Conservation (phyloP, 2,113 vertebrate genomes). For the Pachypanchax playfairii region DNA sequence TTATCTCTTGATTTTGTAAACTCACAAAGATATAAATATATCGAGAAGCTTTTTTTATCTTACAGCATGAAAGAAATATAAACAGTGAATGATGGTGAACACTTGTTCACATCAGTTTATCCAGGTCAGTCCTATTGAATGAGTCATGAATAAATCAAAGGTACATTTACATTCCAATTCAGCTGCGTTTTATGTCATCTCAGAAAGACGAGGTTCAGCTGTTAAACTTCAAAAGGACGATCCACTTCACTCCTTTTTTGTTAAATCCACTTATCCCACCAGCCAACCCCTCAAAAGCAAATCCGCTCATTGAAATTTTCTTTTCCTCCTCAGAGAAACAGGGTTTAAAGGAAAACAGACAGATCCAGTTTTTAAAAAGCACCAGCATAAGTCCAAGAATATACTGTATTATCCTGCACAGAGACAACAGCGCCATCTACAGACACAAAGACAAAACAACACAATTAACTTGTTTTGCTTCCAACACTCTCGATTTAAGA, state of each 20-base stretch:
- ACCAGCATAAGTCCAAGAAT: too few species aligned
- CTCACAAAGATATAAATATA: slow-evolving; percentile 8
- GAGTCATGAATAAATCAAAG: slow-evolving; percentile 71
- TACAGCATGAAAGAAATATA: slow-evolving; percentile 3
- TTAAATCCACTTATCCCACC: slow-evolving; percentile 16
- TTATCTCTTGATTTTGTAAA: too few species aligned
- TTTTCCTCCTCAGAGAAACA: neutral
- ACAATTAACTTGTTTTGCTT: neutral
- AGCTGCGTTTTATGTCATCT: slow-evolving; percentile 54
- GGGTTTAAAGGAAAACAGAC: neutral
- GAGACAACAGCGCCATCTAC: slow-evolving; percentile 43
- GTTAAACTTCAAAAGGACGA: slow-evolving; percentile 46
- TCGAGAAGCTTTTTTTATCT: slow-evolving; percentile 7
- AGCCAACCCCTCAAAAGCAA: neutral
- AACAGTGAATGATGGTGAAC: neutral
- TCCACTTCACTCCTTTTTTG: neutral
- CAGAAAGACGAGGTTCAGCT: slow-evolving; percentile 21
- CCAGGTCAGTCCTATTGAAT: slow-evolving; percentile 55
- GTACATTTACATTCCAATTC: slow-evolving; percentile 67
- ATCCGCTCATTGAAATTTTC: neutral
- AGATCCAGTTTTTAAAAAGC: too few species aligned
- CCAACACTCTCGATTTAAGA: too few species aligned
- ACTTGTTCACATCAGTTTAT: slow-evolving; percentile 16
- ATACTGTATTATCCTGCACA: neutral
- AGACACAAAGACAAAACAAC: slow-evolving; percentile 9